Base-by-base conservation (phyloP, 1,140 invertebrate genomes). In the Epicauta chinensis region DNA sequence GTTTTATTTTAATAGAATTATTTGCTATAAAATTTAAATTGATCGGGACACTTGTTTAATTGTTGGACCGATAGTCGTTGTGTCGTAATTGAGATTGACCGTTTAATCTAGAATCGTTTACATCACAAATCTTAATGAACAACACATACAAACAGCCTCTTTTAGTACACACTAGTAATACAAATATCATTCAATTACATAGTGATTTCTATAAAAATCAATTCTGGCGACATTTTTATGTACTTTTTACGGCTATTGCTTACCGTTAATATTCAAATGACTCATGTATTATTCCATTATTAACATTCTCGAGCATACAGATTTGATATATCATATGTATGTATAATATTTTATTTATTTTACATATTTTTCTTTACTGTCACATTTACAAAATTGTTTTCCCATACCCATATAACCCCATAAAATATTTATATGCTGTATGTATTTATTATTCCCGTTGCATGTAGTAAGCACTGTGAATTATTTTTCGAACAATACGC, bases 371-470 rank as follows among this genome's bases (percentile, higher is more conserved):
- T 23, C 17, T 23, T 23, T 55, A 50, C 53, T 50, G 53, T 55
- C 44, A 56, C 55, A 56, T 56, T 56, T 52, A 51, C 55, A 56
- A 56, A 56, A 52, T 56, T 36, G 49, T 56, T 48, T 56, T 56
- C 55, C 54, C 54, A 56, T 56, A 56, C 54, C 38, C 23, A 23
- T 23, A 23, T 23, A 23, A 23, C 23, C 23, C 23, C 48, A 53
- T 56, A 56, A 56, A 56, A 56, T 56, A 56, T 56, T 50, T 56
- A 56, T 42, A 53, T 51, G 40, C 23, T 56, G 55, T 56, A 53
- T 52, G 44, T 53, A 56, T 56, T 56, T 56, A 53, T 53, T 56
- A 56, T 56, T 56, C 55, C 23, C 29, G 29, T 51, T 53, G 55
- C 50, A 47, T 52, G 54, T 43, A 23, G 23, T 23, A 42, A 30